Evolutionary conservation across 1,140 invertebrate species (phyloP).

Genomic region (Venturia canescens): DNA sequence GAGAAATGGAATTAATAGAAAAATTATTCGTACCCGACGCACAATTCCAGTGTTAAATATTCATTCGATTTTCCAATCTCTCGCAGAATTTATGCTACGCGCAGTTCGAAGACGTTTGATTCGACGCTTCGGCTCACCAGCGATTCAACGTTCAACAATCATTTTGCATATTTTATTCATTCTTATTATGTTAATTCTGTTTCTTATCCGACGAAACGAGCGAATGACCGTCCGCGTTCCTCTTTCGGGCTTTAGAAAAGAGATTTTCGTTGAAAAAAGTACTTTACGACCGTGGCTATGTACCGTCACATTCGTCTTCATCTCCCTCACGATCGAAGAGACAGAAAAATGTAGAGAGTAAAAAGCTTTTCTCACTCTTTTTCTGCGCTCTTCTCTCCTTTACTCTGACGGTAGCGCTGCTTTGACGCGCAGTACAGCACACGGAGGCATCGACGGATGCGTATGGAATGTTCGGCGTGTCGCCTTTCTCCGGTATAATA

Average conservation of each 20-base stretch:
- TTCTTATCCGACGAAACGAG: too few relatives aligned
- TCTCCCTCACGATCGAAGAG: neutral
- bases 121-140: too few relatives aligned
- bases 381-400: neutral
- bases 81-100: too few relatives aligned
- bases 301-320: neutral
- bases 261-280: neutral
- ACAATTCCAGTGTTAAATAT: too few relatives aligned
- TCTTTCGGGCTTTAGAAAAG: neutral
- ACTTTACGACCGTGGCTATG: neutral
- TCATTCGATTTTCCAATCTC: too few relatives aligned
- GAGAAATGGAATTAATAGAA: too few relatives aligned
- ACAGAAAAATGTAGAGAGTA: neutral
- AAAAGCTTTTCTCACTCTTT: neutral
- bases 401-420: neutral
- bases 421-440: neutral
- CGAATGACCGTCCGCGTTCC: too few relatives aligned
- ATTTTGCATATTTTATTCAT: too few relatives aligned
- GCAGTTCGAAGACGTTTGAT: too few relatives aligned
- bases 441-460: constrained; percentile 7
- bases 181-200: too few relatives aligned
- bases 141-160: too few relatives aligned
- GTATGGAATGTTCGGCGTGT: constrained; percentile 21
- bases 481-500: constrained; percentile 29
- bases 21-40: too few relatives aligned